These are phyloP conservation scores for Drosophila subpulchrella DNA, from an alignment of 1,140 invertebrate genomes.

Conservation along the genomic window DNA sequence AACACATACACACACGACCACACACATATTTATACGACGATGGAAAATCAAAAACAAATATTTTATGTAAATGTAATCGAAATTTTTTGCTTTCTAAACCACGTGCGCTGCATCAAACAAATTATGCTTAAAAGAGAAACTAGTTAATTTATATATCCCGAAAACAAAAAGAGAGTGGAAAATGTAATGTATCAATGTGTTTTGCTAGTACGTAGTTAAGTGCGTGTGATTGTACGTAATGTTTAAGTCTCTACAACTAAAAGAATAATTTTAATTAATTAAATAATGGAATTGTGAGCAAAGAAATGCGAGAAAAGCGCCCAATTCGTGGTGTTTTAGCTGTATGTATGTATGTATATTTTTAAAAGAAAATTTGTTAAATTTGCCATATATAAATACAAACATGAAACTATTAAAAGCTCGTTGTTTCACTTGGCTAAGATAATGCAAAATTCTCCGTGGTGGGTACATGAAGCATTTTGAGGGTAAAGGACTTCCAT, in stretches of 20 bases:
- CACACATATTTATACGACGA: conserved; percentile 48
- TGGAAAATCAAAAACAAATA: conserved; percentile 47
- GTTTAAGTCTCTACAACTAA: conserved; percentile 51
- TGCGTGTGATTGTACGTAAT: conserved; percentile 78
- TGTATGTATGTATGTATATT: conserved; percentile 75
- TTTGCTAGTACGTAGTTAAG: conserved; percentile 71
- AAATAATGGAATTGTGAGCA: conserved; percentile 32
- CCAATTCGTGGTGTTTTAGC: conserved; percentile 58
- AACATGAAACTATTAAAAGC: conserved; percentile 31
- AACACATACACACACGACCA: conserved; percentile 42
- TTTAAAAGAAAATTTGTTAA: conserved; percentile 77
- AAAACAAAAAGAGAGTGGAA: conserved; percentile 32
- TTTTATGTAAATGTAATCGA: conserved; percentile 46
- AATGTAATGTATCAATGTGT: conserved; percentile 58
- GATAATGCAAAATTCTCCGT: no score
- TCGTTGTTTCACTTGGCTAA: no score
- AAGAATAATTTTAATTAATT: conserved; percentile 64
- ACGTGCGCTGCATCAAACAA: conserved; percentile 37
- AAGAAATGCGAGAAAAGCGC: conserved; percentile 25
- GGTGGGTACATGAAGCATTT: no score
- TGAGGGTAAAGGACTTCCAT: no score
- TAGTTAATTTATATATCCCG: conserved; percentile 61
- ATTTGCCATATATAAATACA: conserved; percentile 78
- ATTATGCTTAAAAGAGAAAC: conserved; percentile 55
- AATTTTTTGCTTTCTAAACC: conserved; percentile 50